Base-by-base conservation (phyloP, 2,113 vertebrate species). In the Rhinoptilus africanus region DNA sequence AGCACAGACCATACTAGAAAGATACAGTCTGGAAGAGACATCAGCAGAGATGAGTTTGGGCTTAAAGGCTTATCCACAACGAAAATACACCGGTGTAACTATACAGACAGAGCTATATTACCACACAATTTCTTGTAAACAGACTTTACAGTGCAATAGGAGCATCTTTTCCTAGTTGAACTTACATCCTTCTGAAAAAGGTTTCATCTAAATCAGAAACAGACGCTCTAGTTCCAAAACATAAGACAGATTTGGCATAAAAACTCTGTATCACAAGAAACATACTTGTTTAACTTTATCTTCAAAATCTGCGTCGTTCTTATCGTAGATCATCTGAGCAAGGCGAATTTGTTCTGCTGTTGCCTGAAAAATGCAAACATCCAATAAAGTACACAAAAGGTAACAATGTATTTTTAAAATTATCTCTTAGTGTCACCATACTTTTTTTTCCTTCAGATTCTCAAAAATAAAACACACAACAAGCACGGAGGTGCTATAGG, bases 331-430 rank as follows among this genome's bases (percentile, higher is more conserved):
- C 98, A 99, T 97, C 96, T 99, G 99, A 97, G 99, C 99, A 5
- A 99, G 98, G 93, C 99, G 99, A 97, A 99, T 99, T 97, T 99
- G 99, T 99, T 99, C 99, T 96, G 99, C 99, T 98, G 99, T 99
- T 97, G 99, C 99, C 99, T 99, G 93, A 50, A 96, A 98, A 98
- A 93, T 1, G 43, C 12, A 96, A 88, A 96, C 6, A 94, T 64
- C 2, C 79, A 50, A 66, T 94, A 41, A 93, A 91, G 20, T 34
- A 69, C 20, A 91, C 19, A 95, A 28, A 51, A 79, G 19, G 3
- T 62, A 87, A 91, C 64, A 37, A 26, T 10, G 13, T 50, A 41
- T 24, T 48, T 75, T 93, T 22, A 16, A 54, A 66, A 53, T 7
- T 39, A 34, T 48, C 22, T 41, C 22, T 13, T 32, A 60, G 5